These are phyloP conservation scores for Myripristis murdjan DNA, from an alignment of 2,797 vertebrate genomes.

Conservation along the genomic window DNA sequence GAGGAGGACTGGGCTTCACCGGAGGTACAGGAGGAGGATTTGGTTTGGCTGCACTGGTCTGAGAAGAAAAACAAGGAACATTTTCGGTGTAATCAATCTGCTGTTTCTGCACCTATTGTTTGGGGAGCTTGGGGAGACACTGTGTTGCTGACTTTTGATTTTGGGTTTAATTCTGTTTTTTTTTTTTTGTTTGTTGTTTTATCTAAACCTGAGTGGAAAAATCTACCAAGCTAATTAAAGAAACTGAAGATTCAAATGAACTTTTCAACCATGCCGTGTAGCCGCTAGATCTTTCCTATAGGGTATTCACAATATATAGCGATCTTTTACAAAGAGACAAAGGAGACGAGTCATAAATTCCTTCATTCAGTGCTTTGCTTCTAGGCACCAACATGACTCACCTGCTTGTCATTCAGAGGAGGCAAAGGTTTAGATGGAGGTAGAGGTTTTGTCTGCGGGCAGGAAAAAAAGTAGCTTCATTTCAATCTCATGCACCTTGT, in stretches of 20 bases:
- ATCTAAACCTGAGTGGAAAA: not conserved
- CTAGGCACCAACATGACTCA: slow-evolving; percentile 55
- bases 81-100: not conserved
- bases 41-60: slow-evolving; percentile 43
- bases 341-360: not conserved
- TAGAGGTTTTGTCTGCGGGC: slow-evolving; percentile 66
- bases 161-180: not conserved
- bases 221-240: not conserved
- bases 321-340: not conserved
- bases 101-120: not conserved
- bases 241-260: not conserved
- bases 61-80: slow-evolving; percentile 3
- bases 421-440: slow-evolving; percentile 82
- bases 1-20: slow-evolving; percentile 62
- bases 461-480: slow-evolving; percentile 5
- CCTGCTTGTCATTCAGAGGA: slow-evolving; percentile 72
- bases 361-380: not conserved
- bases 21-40: slow-evolving; percentile 58
- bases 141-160: not conserved
- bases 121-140: not conserved
- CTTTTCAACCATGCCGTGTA: not conserved
- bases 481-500: not conserved
- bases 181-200: not conserved
- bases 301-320: not conserved
- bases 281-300: not conserved